Percentiles rank a stretch among this genome's conserved stretches.
Evolutionary conservation across 2,113 vertebrate species (phyloP).

Genomic region (Chinchilla lanigera): DNA sequence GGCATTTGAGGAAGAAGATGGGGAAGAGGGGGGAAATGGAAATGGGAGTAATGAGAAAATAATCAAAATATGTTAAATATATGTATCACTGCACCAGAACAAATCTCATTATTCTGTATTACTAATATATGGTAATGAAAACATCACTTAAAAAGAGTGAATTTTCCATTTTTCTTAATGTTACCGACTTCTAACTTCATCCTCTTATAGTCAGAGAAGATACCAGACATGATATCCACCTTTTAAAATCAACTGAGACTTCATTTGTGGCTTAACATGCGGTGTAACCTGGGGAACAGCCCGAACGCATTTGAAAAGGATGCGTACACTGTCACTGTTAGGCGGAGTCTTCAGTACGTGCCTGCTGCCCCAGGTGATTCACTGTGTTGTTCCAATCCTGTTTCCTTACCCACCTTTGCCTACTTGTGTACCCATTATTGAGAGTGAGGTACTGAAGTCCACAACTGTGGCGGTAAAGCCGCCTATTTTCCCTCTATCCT

Average conservation of each 20-base stretch:
- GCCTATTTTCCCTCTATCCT: neutral
- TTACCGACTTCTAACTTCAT: neutral
- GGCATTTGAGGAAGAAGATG: neutral
- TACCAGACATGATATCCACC: neutral
- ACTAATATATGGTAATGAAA: neutral
- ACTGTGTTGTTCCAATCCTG: too few species aligned
- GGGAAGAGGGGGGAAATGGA: neutral
- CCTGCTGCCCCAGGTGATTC: neutral
- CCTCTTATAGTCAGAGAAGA: neutral
- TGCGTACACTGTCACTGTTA: rapidly evolving
- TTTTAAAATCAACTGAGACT: neutral
- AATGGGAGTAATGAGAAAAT: neutral
- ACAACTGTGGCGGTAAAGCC: neutral
- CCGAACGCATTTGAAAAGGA: neutral
- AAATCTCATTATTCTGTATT: neutral
- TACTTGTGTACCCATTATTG: neutral
- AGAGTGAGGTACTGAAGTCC: neutral
- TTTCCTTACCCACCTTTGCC: neutral
- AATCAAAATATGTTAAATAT: neutral
- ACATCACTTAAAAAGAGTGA: neutral
- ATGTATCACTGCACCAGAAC: neutral
- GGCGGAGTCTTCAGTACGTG: neutral
- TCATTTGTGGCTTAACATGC: neutral
- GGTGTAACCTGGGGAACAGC: neutral
- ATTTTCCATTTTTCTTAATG: neutral